Conservation (phyloP, 2,113 vertebrate species). For the Anseranas semipalmata region DNA sequence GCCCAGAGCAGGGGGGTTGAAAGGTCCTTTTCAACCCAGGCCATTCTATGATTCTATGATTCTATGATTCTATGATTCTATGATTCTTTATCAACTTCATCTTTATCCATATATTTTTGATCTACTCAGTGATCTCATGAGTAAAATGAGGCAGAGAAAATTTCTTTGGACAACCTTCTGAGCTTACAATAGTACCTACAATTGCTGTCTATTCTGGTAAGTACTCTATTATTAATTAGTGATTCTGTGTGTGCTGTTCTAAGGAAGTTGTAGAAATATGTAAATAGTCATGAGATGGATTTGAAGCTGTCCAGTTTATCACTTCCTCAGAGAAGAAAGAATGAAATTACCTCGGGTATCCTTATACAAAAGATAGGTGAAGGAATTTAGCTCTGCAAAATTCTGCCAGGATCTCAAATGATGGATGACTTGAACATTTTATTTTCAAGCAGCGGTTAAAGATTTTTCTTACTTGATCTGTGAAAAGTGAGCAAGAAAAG, state of each 20-base stretch:
- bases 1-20: too few species aligned
- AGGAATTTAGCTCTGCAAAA: neutral
- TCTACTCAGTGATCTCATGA: neutral
- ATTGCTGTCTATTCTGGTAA: neutral
- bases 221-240: neutral
- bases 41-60: too few species aligned
- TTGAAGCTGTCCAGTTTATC: neutral
- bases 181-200: neutral
- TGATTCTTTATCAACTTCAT: neutral
- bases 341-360: neutral
- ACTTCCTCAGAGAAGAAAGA: neutral
- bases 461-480: neutral
- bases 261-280: neutral
- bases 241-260: neutral
- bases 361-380: neutral
- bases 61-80: too few species aligned
- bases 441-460: neutral
- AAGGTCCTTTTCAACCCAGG: too few species aligned
- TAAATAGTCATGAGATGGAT: neutral
- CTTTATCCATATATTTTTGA: neutral
- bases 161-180: neutral
- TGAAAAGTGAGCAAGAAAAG: neutral
- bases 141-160: neutral
- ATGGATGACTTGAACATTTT: neutral
- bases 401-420: neutral